Evolutionary conservation across 2,888 invertebrate genomes (phyloP).

Genomic region (Idaea straminata): DNA sequence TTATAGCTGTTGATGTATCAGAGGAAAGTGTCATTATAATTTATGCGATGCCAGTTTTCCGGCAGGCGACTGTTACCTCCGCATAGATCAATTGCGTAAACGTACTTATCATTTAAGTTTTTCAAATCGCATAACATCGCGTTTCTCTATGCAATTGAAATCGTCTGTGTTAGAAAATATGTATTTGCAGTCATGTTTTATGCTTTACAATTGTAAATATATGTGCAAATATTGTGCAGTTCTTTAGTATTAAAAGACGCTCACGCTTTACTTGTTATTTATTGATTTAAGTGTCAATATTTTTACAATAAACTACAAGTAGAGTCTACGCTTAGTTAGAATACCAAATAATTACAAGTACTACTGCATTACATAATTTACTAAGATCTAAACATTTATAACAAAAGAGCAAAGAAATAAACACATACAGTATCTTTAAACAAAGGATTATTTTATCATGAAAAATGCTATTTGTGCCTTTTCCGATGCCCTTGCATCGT

Average conservation of each 20-base stretch:
- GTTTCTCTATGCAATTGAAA: conserved; percentile 36
- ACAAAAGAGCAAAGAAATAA: not conserved
- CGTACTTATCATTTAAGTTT: conserved; percentile 28
- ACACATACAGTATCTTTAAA: conserved; percentile 7
- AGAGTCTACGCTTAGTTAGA: not conserved
- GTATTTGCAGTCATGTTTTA: not conserved
- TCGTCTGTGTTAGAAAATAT: conserved; percentile 11
- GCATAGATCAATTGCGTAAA: conserved; percentile 10
- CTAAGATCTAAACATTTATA: not conserved
- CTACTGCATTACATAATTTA: too few species aligned
- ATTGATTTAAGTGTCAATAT: not conserved
- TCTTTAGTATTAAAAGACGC: not conserved
- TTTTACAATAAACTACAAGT: not conserved
- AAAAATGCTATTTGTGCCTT: not conserved
- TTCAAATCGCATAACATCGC: conserved; percentile 31
- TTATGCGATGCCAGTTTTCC: not conserved
- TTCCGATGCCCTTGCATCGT: conserved; percentile 6
- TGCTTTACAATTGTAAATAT: not conserved
- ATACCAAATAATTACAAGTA: too few species aligned
- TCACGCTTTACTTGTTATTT: not conserved
- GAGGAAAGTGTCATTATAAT: not conserved
- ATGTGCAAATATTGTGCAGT: not conserved
- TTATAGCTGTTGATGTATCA: not conserved
- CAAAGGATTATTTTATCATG: conserved; percentile 13
- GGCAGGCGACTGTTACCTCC: not conserved